phyloP scores from a whole-genome alignment of 2,888 invertebrate genomes.

The Brachynemurus nebulosus region DNA sequence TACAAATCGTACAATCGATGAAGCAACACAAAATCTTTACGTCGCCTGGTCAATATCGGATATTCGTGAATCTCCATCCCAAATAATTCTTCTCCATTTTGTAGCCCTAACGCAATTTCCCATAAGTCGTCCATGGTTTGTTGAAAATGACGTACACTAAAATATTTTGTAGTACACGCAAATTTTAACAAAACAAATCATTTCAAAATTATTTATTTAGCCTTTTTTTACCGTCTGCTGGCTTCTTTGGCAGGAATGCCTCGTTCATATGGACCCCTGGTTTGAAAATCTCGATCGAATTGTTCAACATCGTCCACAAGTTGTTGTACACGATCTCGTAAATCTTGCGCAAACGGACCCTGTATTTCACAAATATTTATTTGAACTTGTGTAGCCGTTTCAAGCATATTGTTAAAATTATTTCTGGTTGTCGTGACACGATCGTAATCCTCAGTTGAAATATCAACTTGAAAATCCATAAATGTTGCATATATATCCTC shows the following conservation, averaged over 20 bases:
- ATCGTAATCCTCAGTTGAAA: slow-evolving; percentile 65
- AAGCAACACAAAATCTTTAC: slow-evolving; percentile 70
- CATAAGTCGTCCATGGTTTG: slow-evolving; percentile 71
- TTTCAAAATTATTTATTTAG: not conserved
- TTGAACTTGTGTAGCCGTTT: slow-evolving; percentile 51
- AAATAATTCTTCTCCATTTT: slow-evolving; percentile 72
- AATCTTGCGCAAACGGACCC: slow-evolving; percentile 56
- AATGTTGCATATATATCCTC: slow-evolving; percentile 71
- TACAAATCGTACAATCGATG: slow-evolving; percentile 71
- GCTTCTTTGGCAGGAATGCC: slow-evolving; percentile 76
- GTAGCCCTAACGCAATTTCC: slow-evolving; percentile 68
- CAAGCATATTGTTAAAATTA: not conserved
- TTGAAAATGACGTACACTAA: slow-evolving; percentile 40
- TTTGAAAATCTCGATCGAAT: slow-evolving; percentile 58
- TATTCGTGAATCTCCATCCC: slow-evolving; percentile 74
- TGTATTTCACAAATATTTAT: slow-evolving; percentile 58
- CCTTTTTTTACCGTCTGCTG: slow-evolving; percentile 49
- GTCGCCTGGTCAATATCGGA: slow-evolving; percentile 62
- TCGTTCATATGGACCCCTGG: slow-evolving; percentile 73
- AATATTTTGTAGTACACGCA: not conserved
- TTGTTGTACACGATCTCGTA: slow-evolving; percentile 52
- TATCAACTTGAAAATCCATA: slow-evolving; percentile 46
- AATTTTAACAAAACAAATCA: not conserved
- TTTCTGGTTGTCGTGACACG: slow-evolving; percentile 31
- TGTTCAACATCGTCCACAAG: slow-evolving; percentile 51